phyloP scores from a whole-genome alignment of 2,113 vertebrate species.

The Campylomormyrus numenius region DNA sequence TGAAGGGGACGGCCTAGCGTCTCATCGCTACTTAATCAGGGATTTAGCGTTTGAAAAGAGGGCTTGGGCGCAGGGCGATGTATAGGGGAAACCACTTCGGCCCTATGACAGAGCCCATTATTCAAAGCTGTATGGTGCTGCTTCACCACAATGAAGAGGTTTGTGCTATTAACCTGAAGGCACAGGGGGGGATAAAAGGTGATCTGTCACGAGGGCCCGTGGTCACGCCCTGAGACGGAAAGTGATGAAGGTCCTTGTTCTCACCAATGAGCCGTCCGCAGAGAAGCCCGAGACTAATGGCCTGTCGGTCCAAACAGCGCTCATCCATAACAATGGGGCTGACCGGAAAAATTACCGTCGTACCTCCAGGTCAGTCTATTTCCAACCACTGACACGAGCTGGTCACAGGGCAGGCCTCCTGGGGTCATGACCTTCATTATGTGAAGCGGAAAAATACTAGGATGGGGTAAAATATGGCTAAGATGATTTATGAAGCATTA shows the following conservation, averaged over 20 bases:
- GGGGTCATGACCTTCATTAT: slow-evolving; percentile 19
- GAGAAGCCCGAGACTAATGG: slow-evolving; percentile 43
- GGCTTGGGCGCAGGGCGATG: background rate
- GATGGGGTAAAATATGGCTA: background rate
- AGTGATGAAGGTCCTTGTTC: background rate
- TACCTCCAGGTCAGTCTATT: slow-evolving; percentile 30
- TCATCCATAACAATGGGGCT: slow-evolving; percentile 57
- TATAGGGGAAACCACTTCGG: background rate
- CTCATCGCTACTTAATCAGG: background rate
- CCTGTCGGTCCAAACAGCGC: slow-evolving; percentile 46
- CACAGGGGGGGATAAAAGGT: slow-evolving; percentile 4
- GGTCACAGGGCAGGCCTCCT: slow-evolving; percentile 34
- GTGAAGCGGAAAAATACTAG: background rate
- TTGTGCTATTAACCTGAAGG: slow-evolving; percentile 3
- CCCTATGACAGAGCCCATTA: background rate
- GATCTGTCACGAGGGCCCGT: slow-evolving; percentile 11
- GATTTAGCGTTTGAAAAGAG: background rate
- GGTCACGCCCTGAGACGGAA: slow-evolving; percentile 1
- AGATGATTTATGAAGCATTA: background rate
- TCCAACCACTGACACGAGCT: slow-evolving; percentile 22
- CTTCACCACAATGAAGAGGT: background rate
- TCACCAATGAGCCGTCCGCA: slow-evolving; percentile 60
- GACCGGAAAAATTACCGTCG: slow-evolving; percentile 39
- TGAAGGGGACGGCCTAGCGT: background rate
- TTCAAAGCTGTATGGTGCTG: slow-evolving; percentile 1